phyloP scores from a whole-genome alignment of 2,797 vertebrate species.

The Megaceryle alcyon region DNA sequence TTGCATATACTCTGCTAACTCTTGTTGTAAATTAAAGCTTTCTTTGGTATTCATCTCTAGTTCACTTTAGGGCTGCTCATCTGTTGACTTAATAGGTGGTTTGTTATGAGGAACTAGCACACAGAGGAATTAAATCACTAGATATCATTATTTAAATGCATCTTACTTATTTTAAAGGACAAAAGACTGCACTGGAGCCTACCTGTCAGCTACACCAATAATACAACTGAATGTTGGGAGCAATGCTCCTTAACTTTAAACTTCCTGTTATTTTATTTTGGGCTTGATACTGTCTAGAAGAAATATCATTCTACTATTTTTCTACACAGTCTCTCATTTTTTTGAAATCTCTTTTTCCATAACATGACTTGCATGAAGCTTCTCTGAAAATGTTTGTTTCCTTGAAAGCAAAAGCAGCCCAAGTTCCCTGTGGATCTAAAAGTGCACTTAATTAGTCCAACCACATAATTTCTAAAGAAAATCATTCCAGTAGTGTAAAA shows the following conservation, averaged over 20 bases:
- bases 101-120: not conserved
- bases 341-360: not conserved
- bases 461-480: constrained; percentile 1
- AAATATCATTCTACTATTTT: not conserved
- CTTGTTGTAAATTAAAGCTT: not conserved
- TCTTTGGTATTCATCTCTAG: not conserved
- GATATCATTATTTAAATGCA: not conserved
- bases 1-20: not conserved
- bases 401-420: not conserved
- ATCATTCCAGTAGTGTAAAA: not conserved
- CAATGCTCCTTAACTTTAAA: not conserved
- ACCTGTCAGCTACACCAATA: not conserved
- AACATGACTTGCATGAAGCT: not conserved
- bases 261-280: not conserved
- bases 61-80: not conserved
- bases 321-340: not conserved
- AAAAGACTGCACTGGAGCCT: not conserved
- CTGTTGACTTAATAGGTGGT: not conserved
- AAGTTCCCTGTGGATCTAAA: not conserved
- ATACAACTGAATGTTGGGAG: not conserved
- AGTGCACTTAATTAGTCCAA: not conserved
- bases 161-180: not conserved
- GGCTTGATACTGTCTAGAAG: not conserved
- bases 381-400: not conserved
- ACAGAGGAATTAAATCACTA: not conserved